These are phyloP conservation scores for Smittia sp. DNA, from an alignment of 2,888 invertebrate species.

Conservation along the genomic window DNA sequence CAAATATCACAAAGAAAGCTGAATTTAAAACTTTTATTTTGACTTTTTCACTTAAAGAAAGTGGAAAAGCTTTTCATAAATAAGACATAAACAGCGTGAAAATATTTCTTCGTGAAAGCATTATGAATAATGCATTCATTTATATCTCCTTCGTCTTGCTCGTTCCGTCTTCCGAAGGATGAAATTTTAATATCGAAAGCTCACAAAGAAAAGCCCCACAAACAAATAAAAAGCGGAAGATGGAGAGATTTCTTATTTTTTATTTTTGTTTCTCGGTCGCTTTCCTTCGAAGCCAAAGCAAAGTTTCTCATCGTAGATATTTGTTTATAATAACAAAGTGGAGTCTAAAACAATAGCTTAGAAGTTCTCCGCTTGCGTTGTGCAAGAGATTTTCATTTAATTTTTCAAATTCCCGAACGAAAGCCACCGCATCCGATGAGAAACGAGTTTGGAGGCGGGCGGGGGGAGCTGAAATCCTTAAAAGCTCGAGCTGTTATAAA, in stretches of 20 bases:
- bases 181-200: slow-evolving; percentile 17
- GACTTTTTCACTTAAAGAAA: too few relatives aligned
- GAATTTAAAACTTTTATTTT: too few relatives aligned
- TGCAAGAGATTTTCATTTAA: slow-evolving; percentile 16
- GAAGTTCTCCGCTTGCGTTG: background rate
- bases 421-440: background rate
- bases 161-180: background rate
- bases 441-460: background rate
- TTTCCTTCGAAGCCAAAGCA: background rate
- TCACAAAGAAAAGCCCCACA: background rate
- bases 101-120: slow-evolving; percentile 29
- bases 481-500: background rate
- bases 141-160: background rate
- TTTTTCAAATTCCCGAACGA: slow-evolving; percentile 9
- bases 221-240: slow-evolving; percentile 18
- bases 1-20: too few relatives aligned
- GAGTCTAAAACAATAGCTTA: slow-evolving; percentile 16
- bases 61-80: too few relatives aligned
- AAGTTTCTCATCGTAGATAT: slow-evolving; percentile 8
- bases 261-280: background rate
- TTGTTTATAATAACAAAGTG: background rate
- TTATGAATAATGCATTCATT: slow-evolving; percentile 36
- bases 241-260: too few relatives aligned
- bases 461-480: background rate
- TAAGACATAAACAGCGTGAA: slow-evolving; percentile 36